Conservation (phyloP, 2,888 invertebrate genomes). For the Hofmannophila pseudospretella region DNA sequence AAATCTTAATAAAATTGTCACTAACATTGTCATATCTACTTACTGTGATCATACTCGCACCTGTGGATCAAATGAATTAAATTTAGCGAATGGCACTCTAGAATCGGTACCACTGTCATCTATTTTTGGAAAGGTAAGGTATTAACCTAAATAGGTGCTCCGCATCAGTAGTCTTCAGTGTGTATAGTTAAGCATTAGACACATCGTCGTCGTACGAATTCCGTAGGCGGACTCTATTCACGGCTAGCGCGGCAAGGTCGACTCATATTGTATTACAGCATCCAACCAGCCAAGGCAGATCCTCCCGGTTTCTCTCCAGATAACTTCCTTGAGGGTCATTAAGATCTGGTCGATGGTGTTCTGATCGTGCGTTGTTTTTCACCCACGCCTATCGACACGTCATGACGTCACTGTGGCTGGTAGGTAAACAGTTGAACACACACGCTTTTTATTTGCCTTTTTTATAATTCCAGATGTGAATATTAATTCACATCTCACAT, state of each 20-base stretch:
- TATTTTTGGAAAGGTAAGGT: too few species aligned
- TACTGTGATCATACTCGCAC: too few species aligned
- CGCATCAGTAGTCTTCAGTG: too few species aligned
- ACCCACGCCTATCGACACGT: conserved; percentile 4
- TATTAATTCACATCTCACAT: too few species aligned
- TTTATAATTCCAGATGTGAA: conserved; percentile 3
- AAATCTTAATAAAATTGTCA: too few species aligned
- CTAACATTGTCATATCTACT: too few species aligned
- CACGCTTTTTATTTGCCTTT: not conserved
- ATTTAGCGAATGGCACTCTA: too few species aligned
- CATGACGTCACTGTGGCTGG: conserved; percentile 1
- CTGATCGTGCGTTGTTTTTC: not conserved
- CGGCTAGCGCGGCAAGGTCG: conserved; percentile 73
- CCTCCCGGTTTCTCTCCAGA: not conserved
- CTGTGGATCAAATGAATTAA: too few species aligned
- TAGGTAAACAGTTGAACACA: too few species aligned
- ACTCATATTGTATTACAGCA: conserved; percentile 69
- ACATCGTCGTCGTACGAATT: conserved; percentile 23
- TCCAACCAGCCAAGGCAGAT: conserved; percentile 25
- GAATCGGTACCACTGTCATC: too few species aligned
- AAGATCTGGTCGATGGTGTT: not conserved
- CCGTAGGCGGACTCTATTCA: conserved; percentile 72
- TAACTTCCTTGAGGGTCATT: not conserved
- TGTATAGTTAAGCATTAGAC: too few species aligned
- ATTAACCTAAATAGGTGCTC: too few species aligned